Evolutionary conservation across 2,888 invertebrate species (phyloP).

Genomic region (Drosophila helvetica): DNA sequence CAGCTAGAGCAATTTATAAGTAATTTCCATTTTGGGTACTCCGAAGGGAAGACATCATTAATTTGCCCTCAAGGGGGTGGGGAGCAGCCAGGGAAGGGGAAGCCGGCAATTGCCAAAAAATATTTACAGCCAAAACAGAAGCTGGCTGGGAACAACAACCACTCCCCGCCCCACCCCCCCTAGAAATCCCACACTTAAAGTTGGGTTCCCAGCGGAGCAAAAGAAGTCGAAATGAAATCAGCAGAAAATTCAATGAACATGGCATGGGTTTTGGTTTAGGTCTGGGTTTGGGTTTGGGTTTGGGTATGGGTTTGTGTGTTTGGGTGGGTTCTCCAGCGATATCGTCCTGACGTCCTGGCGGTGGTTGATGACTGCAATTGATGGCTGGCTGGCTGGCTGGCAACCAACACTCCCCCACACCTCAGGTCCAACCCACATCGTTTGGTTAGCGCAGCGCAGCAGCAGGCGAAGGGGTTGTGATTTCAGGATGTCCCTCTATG

Average conservation of each 20-base stretch:
- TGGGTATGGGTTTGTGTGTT: not conserved
- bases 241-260: constrained; percentile 81
- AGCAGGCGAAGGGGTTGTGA: constrained; percentile 70
- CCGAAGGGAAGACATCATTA: constrained; percentile 70
- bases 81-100: constrained; percentile 3
- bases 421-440: constrained; percentile 50
- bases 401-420: constrained; percentile 34
- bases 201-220: constrained; percentile 79
- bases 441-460: constrained; percentile 39
- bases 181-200: constrained; percentile 49
- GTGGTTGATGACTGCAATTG: constrained; percentile 78
- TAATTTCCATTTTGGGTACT: constrained; percentile 62
- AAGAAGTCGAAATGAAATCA: constrained; percentile 83
- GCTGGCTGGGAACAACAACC: constrained; percentile 43
- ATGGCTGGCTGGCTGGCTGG: constrained; percentile 67
- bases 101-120: constrained; percentile 76
- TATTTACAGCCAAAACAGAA: constrained; percentile 78
- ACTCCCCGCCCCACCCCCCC: constrained; percentile 4
- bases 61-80: constrained; percentile 57
- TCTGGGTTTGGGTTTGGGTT: constrained; percentile 3
- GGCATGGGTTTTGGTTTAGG: not conserved
- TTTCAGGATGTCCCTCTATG: constrained; percentile 56
- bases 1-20: constrained; percentile 60
- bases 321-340: constrained; percentile 28
- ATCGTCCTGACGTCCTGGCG: constrained; percentile 54